These are phyloP conservation scores for Nemopilema nomurai DNA, from an alignment of 30 jellyfish, hydroid and myxozoan genomes.

Conservation along the genomic window DNA sequence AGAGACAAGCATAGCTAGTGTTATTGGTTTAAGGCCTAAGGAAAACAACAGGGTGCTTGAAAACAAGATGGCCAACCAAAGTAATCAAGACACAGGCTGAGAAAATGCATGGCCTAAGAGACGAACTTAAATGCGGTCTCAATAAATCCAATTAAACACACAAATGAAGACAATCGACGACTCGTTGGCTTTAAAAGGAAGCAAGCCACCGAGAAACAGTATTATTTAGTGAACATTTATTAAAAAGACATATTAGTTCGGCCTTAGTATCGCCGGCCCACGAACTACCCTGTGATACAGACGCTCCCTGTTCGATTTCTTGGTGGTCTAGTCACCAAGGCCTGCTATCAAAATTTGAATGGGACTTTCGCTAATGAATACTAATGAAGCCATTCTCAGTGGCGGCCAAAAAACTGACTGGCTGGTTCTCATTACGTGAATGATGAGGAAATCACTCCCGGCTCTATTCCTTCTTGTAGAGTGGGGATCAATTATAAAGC, in stretches of 20 bases:
- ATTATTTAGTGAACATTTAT: not conserved
- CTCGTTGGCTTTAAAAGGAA: not conserved
- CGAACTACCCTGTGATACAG: not conserved
- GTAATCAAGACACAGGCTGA: too few relatives aligned
- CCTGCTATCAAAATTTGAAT: not conserved
- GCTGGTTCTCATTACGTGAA: not conserved
- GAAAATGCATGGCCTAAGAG: too few relatives aligned
- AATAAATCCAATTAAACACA: not conserved
- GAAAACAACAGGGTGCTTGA: too few relatives aligned
- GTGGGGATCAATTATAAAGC: too few relatives aligned
- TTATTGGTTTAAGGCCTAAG: too few relatives aligned
- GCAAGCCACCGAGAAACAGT: not conserved
- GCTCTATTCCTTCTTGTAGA: not conserved
- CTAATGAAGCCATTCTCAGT: not conserved
- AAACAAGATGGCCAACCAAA: too few relatives aligned
- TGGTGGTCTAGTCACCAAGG: not conserved
- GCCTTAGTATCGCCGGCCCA: not conserved
- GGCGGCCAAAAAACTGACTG: not conserved
- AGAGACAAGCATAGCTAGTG: too few relatives aligned
- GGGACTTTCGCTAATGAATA: not conserved
- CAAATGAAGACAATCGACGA: too few relatives aligned
- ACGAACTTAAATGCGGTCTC: too few relatives aligned
- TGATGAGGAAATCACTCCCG: not conserved
- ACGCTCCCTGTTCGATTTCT: not conserved
- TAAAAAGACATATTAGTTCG: not conserved